phyloP scores from a whole-genome alignment of 2,113 vertebrate species.

The Bos indicus region DNA sequence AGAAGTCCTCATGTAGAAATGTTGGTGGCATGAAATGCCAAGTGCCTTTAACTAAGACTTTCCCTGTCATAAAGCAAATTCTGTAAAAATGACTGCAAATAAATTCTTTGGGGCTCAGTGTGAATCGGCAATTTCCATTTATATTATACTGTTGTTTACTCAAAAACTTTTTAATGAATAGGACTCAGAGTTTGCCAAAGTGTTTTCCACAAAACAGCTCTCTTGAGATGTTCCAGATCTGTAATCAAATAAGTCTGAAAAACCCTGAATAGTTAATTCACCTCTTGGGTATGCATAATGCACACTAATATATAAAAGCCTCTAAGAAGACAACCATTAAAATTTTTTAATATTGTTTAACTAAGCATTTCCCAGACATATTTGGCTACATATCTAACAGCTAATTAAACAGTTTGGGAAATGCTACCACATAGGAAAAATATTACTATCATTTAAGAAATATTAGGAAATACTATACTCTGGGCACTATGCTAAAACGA shows the following conservation, averaged over 20 bases:
- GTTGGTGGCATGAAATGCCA: not conserved
- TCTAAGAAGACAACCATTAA: not conserved
- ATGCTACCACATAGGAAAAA: not conserved
- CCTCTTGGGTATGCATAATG: not conserved
- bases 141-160: not conserved
- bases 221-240: conserved; percentile 12
- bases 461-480: not conserved
- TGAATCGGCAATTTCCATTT: conserved; percentile 28
- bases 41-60: not conserved
- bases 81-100: conserved; percentile 24
- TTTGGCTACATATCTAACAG: not conserved
- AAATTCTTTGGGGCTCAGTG: not conserved
- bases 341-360: not conserved
- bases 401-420: conserved; percentile 13
- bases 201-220: conserved; percentile 35
- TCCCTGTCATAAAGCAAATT: not conserved
- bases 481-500: not conserved
- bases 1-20: conserved; percentile 38
- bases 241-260: not conserved
- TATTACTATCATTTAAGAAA: not conserved
- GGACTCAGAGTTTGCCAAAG: conserved; percentile 22
- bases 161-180: conserved; percentile 40
- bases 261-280: not conserved
- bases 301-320: not conserved
- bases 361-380: not conserved